Conservation (phyloP, 2,888 invertebrate genomes). For the Tinea pellionella region DNA sequence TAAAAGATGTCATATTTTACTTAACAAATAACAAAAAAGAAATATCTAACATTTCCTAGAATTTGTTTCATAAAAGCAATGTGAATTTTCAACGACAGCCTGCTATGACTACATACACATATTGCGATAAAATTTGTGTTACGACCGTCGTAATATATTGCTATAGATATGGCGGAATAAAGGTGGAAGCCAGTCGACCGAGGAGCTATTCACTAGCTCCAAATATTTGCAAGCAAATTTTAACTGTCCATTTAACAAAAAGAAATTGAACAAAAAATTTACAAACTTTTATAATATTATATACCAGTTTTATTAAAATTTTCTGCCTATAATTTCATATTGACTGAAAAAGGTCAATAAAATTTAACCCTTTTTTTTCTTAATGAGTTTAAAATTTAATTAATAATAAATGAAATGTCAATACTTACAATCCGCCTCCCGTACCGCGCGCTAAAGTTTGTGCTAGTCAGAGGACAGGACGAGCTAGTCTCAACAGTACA, state of each 20-base stretch:
- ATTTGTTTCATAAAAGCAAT: background rate
- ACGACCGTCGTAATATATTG: background rate
- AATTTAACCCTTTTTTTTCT: too few species aligned
- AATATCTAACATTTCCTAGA: background rate
- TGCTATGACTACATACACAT: background rate
- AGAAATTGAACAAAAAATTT: too few species aligned
- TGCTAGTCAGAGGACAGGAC: constrained; percentile 64
- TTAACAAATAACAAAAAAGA: too few species aligned
- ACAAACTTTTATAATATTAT: too few species aligned
- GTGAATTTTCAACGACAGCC: background rate
- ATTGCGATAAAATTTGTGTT: background rate
- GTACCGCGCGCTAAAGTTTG: constrained; percentile 55
- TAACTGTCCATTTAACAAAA: background rate
- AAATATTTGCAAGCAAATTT: background rate
- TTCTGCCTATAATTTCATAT: too few species aligned
- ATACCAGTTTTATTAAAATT: too few species aligned
- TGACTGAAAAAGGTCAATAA: too few species aligned
- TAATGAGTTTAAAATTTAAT: too few species aligned
- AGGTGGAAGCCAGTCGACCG: background rate
- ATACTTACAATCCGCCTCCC: constrained; percentile 59
- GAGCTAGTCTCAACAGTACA: constrained; percentile 46
- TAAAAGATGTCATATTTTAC: too few species aligned
- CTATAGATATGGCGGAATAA: background rate
- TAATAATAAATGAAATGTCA: background rate
- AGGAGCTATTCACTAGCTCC: background rate